phyloP scores from a whole-genome alignment of 2,888 invertebrate genomes.

The Sinhomidia bicolor region DNA sequence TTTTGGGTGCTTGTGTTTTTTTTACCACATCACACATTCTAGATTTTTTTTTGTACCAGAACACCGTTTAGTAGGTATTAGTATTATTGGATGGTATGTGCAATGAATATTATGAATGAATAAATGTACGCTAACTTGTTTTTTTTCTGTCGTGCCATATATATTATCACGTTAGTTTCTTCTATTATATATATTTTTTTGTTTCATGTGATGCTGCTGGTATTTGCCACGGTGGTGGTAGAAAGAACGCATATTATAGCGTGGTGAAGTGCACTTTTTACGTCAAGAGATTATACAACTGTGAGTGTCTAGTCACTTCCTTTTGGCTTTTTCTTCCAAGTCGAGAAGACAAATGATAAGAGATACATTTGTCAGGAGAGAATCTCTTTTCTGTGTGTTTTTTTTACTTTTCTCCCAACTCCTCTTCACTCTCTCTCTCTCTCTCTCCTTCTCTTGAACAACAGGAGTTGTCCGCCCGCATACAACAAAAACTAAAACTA shows the following conservation, averaged over 20 bases:
- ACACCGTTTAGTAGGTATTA: background rate
- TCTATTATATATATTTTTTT: too few species aligned
- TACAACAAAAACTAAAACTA: background rate
- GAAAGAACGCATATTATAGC: background rate
- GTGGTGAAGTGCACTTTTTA: constrained; percentile 14
- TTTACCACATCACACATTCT: background rate
- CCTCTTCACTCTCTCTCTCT: constrained; percentile 28
- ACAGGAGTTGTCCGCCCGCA: background rate
- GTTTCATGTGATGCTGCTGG: too few species aligned
- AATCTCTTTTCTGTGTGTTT: constrained; percentile 58
- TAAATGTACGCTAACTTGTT: background rate
- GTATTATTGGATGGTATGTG: constrained; percentile 37
- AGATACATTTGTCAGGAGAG: constrained; percentile 66
- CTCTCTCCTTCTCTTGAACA: background rate
- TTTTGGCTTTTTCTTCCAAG: constrained; percentile 31
- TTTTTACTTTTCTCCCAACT: constrained; percentile 36
- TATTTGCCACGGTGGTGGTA: constrained; percentile 16
- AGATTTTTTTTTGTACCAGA: too few species aligned
- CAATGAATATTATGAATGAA: constrained; percentile 23
- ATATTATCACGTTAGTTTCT: too few species aligned
- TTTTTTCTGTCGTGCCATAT: too few species aligned
- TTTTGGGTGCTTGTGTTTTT: background rate
- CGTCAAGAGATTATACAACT: background rate
- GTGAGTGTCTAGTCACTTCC: constrained; percentile 26
- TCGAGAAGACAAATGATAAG: constrained; percentile 69